Base-by-base conservation (phyloP, 1,140 invertebrate genomes). In the Aphelinus certus region DNA sequence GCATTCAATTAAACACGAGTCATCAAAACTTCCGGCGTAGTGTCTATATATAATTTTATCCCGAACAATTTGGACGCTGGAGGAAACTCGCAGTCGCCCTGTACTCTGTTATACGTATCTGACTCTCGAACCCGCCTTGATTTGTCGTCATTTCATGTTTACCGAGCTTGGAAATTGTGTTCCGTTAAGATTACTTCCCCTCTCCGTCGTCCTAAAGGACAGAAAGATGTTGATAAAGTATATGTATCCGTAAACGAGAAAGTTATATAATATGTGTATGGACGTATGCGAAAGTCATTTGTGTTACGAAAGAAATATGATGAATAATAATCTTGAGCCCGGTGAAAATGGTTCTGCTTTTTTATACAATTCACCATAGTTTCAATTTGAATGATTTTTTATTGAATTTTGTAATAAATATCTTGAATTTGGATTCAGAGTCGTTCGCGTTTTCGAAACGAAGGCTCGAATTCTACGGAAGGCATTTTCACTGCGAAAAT, bases 241-340 rank as follows among this genome's bases (percentile, higher is more conserved):
- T 26, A 74, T 74, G 58, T 74, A 74, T 55, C 57, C 66, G 60
- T 68, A 62, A 74, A 68, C 45, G 49, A 68, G 48, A 51, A 63
- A 63, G 9, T 56, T 62, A 56, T 43, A 67, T 67, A 63, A 62
- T 68, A 74, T 66, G 65, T 63, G 55, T n/a, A 61, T 55, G 49
- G 43, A 26, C 45, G 53, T 46, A 69, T 74, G 65, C 45, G 42
- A 68, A 74, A 74, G 47, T 63, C 51, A 62, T 74, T 69, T 65
- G 68, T 46, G 58, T 68, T 73, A 47, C 7, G 3, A 56, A 73
- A 65, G 48, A 63, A 60, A 65, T 49, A 49, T 10, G 3, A 58
- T 63, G 57, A 64, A 64, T 7, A 65, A 48, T 71, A 45, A 71
- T 46, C 49, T 49, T 64, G 7, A 64, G 48, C 61, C 58, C 61